Percentiles rank a stretch among this genome's conserved stretches.
These are phyloP conservation scores for Eristalis tenax DNA, from an alignment of 2,888 invertebrate species.

Conservation along the genomic window DNA sequence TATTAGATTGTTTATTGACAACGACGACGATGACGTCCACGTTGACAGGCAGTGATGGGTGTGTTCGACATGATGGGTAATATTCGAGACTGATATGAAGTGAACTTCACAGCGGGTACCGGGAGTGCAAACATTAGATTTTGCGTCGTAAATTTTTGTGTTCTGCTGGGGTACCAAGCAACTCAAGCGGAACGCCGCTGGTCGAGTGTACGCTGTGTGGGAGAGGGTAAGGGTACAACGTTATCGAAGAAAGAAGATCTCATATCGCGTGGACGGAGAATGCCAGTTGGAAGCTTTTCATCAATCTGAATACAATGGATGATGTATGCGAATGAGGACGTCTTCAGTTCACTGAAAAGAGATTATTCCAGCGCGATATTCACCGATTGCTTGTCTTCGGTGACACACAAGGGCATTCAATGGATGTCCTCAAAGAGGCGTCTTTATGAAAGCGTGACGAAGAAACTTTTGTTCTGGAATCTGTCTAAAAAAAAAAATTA, in stretches of 20 bases:
- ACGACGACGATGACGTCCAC: not conserved
- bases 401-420: not conserved
- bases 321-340: not conserved
- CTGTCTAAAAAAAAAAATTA: too few species aligned
- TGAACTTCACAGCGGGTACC: constrained; percentile 12
- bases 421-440: too few species aligned
- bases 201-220: not conserved
- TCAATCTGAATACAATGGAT: not conserved
- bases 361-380: not conserved
- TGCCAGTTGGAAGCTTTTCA: not conserved
- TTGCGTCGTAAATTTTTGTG: constrained; percentile 4
- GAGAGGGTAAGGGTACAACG: too few species aligned
- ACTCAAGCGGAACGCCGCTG: not conserved
- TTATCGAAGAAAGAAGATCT: not conserved
- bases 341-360: not conserved
- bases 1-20: not conserved
- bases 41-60: not conserved
- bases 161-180: not conserved
- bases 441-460: too few species aligned
- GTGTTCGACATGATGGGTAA: constrained; percentile 7
- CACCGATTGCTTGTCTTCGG: not conserved
- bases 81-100: constrained; percentile 12
- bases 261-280: not conserved
- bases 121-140: constrained; percentile 22
- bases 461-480: too few species aligned